A percentile compares a stretch with the other conserved stretches of the same genome.
These are phyloP conservation scores for Rugalucina vietnamica DNA, from an alignment of 2,888 invertebrate species.

Conservation along the genomic window DNA sequence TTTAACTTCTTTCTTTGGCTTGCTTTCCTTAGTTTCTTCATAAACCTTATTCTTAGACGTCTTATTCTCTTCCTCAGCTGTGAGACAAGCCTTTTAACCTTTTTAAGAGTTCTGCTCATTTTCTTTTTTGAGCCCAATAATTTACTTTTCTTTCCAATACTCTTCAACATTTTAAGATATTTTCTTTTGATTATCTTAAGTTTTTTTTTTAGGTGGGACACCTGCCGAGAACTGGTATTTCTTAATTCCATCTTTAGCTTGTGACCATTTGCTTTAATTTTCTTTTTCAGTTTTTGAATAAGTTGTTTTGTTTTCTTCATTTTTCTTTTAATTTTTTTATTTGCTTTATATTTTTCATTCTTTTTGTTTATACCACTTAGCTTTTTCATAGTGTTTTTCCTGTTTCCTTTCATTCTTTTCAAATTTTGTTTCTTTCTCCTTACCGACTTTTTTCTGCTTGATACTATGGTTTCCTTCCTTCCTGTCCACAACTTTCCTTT, in stretches of 20 bases:
- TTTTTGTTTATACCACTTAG: not conserved
- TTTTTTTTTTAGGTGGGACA: too few species aligned
- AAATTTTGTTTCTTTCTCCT: not conserved
- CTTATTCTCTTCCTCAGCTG: not conserved
- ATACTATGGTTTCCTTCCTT: not conserved
- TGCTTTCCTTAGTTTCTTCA: not conserved
- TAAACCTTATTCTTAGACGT: not conserved
- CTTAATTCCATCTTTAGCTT: too few species aligned
- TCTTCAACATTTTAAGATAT: too few species aligned
- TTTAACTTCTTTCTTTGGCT: not conserved
- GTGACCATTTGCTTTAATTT: too few species aligned
- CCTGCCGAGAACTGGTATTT: too few species aligned
- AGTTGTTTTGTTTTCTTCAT: not conserved
- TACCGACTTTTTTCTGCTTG: not conserved
- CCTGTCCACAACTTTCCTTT: not conserved
- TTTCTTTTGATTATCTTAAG: too few species aligned
- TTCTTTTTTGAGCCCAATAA: too few species aligned
- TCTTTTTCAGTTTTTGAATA: not conserved
- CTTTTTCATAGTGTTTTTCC: not conserved
- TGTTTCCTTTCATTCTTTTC: not conserved
- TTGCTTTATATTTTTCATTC: not conserved
- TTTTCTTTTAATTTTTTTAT: not conserved
- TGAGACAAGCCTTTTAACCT: not conserved
- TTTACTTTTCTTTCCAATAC: too few species aligned
- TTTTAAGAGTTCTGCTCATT: not conserved